Evolutionary conservation across 2,797 vertebrate species (phyloP), one percentile per base, ranked within the genome.

Genomic region (Falco naumanni): DNA sequence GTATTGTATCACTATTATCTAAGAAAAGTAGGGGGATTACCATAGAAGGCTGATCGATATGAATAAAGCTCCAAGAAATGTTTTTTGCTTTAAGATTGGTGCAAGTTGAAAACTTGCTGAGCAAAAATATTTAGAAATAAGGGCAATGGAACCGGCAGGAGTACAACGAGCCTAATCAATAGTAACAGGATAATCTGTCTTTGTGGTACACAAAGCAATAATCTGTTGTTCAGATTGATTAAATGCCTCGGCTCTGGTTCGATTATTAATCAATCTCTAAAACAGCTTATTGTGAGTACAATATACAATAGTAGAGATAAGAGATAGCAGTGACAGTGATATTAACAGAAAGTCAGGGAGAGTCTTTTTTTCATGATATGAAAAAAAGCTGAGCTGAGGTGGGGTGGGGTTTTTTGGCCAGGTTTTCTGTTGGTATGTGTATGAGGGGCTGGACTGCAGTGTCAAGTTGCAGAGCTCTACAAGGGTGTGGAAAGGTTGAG

Each of bases 181-280:
- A 97, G 97, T 96, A 97, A 96, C 96, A 97, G 82, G 74, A 93
- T 94, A 61, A 96, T 96, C 77, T 96, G 80, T 96, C 90, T 96
- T 94, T 96, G 87, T 97, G 74, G 91, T 83, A 75, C 53, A 94
- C 82, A 91, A 88, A 97, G 91, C 89, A 97, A 95, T 97, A 96
- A 97, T 96, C 95, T 91, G 56, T 89, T 97, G 56, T 90, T 97
- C 89, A 81, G 79, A 97, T 95, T 93, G 96, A 97, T 97, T 97
- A 97, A 96, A 96, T 60, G 90, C 95, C 96, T 93, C 94, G 71
- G 34, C 71, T 85, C 86, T 69, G 61, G 39, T 94, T 89, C 54
- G 70, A 71, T 88, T 82, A 94, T 97, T 93, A 96, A 96, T 98
- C 94, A 94, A 85, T 95, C 72, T 95, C 89, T 83, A 93, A 95